Percentiles rank a stretch among this genome's conserved stretches.
phyloP scores from a whole-genome alignment of 2,113 vertebrate species.

The Lanius ludovicianus region DNA sequence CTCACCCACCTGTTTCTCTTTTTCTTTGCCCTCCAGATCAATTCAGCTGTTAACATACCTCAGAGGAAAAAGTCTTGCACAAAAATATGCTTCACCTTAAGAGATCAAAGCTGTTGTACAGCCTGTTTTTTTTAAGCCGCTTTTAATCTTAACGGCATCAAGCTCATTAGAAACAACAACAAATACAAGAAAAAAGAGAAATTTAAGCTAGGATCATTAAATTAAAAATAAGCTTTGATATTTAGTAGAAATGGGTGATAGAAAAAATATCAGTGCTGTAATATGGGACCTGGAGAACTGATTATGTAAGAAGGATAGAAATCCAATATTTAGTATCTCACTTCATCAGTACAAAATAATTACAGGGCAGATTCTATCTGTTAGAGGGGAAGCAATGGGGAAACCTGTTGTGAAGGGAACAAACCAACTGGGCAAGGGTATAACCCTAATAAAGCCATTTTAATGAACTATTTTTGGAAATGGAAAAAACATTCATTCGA shows the following conservation, averaged over 20 bases:
- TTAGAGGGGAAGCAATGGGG: neutral
- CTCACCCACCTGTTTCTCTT: slow-evolving; percentile 28
- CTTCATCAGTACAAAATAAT: neutral
- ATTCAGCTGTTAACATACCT: slow-evolving; percentile 16
- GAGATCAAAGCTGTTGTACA: slow-evolving; percentile 51
- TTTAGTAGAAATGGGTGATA: neutral
- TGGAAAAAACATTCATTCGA: neutral
- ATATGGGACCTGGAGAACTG: neutral
- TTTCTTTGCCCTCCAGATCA: slow-evolving; percentile 22
- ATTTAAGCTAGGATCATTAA: slow-evolving; percentile 3
- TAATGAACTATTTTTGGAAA: neutral
- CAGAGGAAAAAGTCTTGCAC: slow-evolving; percentile 23
- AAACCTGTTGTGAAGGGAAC: neutral
- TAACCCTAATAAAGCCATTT: neutral
- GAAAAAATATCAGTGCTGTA: neutral
- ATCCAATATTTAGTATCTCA: neutral
- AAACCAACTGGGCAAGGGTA: neutral
- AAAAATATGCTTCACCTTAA: slow-evolving; percentile 40
- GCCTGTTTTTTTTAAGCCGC: neutral
- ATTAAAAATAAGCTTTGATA: slow-evolving; percentile 19
- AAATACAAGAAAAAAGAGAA: neutral
- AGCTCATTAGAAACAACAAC: slow-evolving; percentile 24
- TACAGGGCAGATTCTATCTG: neutral
- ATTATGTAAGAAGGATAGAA: neutral
- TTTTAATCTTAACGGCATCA: slow-evolving; percentile 32